phyloP scores from a whole-genome alignment of 2,888 invertebrate genomes.

The Idaea straminata region DNA sequence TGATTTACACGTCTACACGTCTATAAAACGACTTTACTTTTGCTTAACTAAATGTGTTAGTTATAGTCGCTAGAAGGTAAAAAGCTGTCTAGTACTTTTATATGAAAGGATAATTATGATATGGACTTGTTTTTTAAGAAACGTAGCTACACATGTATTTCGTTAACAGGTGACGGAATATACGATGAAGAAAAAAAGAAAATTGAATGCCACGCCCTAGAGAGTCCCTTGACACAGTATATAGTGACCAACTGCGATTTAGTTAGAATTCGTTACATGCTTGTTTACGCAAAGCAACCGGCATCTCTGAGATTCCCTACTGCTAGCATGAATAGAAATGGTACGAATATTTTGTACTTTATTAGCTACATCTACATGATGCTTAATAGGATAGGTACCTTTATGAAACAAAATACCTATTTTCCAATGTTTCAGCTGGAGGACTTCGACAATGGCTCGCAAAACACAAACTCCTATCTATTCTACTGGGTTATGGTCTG shows the following conservation, averaged over 20 bases:
- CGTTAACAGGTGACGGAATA: constrained; percentile 51
- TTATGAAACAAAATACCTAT: too few species aligned
- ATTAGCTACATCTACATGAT: background rate
- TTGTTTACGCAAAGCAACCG: constrained; percentile 83
- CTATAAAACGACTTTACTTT: too few species aligned
- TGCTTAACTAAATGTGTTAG: too few species aligned
- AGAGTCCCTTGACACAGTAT: constrained; percentile 82
- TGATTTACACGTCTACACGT: too few species aligned
- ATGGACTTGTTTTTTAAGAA: background rate
- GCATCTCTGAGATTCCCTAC: constrained; percentile 63
- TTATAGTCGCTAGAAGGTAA: too few species aligned
- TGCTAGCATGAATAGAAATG: constrained; percentile 53
- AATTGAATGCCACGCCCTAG: constrained; percentile 54
- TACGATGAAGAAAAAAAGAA: constrained; percentile 52
- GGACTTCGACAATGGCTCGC: constrained; percentile 79
- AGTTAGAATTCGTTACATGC: constrained; percentile 86
- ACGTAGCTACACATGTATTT: background rate
- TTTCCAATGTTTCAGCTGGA: constrained; percentile 48
- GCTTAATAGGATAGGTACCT: too few species aligned
- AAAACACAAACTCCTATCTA: constrained; percentile 81
- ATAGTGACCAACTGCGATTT: constrained; percentile 88
- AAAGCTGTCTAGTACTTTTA: too few species aligned
- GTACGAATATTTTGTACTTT: constrained; percentile 32
- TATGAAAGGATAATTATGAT: too few species aligned
- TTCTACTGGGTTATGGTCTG: constrained; percentile 82